Evolutionary conservation across 2,888 invertebrate genomes (phyloP).

Genomic region (Corythucha ciliata): DNA sequence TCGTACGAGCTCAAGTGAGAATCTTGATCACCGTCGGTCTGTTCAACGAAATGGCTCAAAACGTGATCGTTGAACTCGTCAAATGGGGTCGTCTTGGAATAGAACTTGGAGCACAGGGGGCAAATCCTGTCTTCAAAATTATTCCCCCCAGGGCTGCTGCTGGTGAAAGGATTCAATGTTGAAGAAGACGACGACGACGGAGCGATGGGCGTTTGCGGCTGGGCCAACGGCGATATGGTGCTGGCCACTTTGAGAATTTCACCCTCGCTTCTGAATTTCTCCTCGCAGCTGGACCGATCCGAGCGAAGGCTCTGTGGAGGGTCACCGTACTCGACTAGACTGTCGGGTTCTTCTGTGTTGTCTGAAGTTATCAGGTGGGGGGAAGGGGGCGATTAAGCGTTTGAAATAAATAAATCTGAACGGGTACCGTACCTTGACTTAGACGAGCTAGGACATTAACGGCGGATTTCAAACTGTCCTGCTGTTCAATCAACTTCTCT

Average conservation of each 20-base stretch:
- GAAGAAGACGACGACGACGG: too few species aligned
- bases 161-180: too few species aligned
- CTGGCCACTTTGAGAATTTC: conserved; percentile 16
- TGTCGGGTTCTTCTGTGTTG: not conserved
- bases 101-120: conserved; percentile 63
- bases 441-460: conserved; percentile 25
- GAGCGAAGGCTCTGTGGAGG: conserved; percentile 15
- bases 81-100: conserved; percentile 47
- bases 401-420: too few species aligned
- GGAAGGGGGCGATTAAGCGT: too few species aligned
- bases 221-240: too few species aligned
- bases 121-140: conserved; percentile 52
- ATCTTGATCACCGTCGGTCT: conserved; percentile 38
- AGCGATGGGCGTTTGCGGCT: too few species aligned
- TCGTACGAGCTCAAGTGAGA: conserved; percentile 28
- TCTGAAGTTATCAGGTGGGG: not conserved
- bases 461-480: conserved; percentile 30
- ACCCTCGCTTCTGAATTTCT: conserved; percentile 18
- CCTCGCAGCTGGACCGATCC: conserved; percentile 14
- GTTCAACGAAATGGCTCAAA: conserved; percentile 61
- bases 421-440: conserved; percentile 24
- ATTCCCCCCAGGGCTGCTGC: too few species aligned
- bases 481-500: conserved; percentile 29
- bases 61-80: conserved; percentile 64
- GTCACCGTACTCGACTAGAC: conserved; percentile 17